Evolutionary conservation across 2,797 vertebrate genomes (phyloP).

Genomic region (Florisuga fusca): DNA sequence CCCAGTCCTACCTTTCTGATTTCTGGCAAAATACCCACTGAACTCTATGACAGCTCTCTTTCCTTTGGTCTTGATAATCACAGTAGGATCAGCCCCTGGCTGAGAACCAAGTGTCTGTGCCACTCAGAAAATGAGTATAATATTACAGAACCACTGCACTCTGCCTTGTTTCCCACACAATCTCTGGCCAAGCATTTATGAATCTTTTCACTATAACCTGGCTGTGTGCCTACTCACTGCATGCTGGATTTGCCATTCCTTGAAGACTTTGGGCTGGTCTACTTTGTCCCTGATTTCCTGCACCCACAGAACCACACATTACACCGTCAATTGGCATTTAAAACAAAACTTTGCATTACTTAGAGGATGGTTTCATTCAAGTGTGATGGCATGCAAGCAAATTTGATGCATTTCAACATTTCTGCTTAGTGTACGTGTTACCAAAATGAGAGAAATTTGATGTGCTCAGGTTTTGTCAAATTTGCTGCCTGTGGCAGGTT

Average conservation of each 20-base stretch:
- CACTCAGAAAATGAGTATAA: not conserved
- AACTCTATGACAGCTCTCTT: not conserved
- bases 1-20: not conserved
- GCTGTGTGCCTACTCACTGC: constrained; percentile 43
- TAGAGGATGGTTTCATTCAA: constrained; percentile 74
- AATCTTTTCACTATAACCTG: constrained; percentile 36
- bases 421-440: constrained; percentile 77
- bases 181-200: constrained; percentile 5
- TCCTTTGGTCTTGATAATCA: constrained; percentile 39
- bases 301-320: constrained; percentile 67
- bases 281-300: constrained; percentile 39
- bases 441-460: constrained; percentile 49
- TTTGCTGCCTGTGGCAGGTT: constrained; percentile 7
- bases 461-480: constrained; percentile 4
- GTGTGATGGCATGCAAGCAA: constrained; percentile 82
- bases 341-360: constrained; percentile 76
- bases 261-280: constrained; percentile 23
- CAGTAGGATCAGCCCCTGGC: constrained; percentile 9
- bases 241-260: constrained; percentile 61
- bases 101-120: not conserved
- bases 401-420: constrained; percentile 84
- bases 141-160: not conserved
- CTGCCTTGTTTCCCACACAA: not conserved
- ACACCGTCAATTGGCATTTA: constrained; percentile 78
- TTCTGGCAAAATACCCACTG: not conserved